phyloP scores from a whole-genome alignment of 2,113 vertebrate genomes.

The Talpa occidentalis region DNA sequence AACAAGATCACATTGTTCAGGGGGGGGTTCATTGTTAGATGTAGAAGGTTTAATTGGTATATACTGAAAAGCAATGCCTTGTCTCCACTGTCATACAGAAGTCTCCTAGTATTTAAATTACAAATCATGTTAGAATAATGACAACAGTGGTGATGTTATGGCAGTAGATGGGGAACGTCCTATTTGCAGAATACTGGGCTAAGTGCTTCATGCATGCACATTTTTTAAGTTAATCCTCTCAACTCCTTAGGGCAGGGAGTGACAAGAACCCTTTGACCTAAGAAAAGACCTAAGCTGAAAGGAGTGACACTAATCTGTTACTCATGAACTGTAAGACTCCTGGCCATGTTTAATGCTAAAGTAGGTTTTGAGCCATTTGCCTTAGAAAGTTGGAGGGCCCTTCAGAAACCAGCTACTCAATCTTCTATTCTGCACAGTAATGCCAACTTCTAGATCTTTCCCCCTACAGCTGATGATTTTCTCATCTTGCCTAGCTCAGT shows the following conservation, averaged over 20 bases:
- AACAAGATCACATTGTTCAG: neutral
- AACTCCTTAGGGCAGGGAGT: neutral
- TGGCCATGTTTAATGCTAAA: neutral
- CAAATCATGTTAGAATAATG: constrained; percentile 23
- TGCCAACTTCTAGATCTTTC: neutral
- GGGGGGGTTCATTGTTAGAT: neutral
- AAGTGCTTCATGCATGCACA: fast-evolving
- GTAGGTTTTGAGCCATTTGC: neutral
- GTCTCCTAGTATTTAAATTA: neutral
- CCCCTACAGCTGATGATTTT: neutral
- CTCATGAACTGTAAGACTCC: neutral
- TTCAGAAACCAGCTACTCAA: neutral
- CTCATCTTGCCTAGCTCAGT: neutral
- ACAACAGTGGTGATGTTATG: neutral
- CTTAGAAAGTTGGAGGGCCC: neutral
- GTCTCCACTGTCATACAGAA: neutral
- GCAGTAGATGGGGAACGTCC: neutral
- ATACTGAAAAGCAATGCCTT: neutral
- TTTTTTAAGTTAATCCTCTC: neutral
- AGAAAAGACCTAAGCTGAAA: neutral
- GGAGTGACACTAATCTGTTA: neutral
- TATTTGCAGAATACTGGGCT: neutral
- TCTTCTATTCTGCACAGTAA: fast-evolving
- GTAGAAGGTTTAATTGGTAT: neutral
- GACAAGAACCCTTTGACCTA: neutral